Evolutionary conservation across 2,888 invertebrate species (phyloP).

Genomic region (Girardia tigrina): DNA sequence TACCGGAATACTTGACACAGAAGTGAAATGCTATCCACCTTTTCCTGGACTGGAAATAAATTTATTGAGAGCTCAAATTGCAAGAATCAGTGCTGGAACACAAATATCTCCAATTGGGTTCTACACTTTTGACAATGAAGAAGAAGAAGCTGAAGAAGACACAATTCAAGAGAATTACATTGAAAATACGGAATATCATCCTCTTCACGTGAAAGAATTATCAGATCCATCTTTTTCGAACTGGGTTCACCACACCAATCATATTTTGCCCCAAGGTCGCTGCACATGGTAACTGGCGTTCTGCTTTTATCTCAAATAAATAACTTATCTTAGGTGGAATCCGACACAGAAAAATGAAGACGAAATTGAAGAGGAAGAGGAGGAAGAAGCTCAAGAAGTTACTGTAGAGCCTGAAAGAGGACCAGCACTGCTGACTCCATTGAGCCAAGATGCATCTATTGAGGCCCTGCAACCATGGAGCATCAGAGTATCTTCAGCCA

Average conservation of each 20-base stretch:
- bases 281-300: neutral
- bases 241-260: slow-evolving; percentile 66
- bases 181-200: slow-evolving; percentile 59
- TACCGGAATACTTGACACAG: slow-evolving; percentile 60
- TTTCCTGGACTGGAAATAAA: slow-evolving; percentile 68
- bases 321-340: slow-evolving; percentile 27
- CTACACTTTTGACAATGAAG: slow-evolving; percentile 54
- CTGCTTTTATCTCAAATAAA: neutral
- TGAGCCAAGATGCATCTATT: slow-evolving; percentile 56
- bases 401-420: slow-evolving; percentile 56
- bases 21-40: slow-evolving; percentile 60
- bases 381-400: slow-evolving; percentile 46
- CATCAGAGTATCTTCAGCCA: slow-evolving; percentile 54
- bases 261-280: slow-evolving; percentile 56
- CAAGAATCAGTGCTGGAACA: slow-evolving; percentile 55
- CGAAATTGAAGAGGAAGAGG: slow-evolving; percentile 52
- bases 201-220: slow-evolving; percentile 58
- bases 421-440: slow-evolving; percentile 58
- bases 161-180: slow-evolving; percentile 33
- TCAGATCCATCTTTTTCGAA: slow-evolving; percentile 55
- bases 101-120: slow-evolving; percentile 44
- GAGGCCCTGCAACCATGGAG: slow-evolving; percentile 61
- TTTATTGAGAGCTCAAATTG: slow-evolving; percentile 65
- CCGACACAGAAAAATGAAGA: slow-evolving; percentile 38
- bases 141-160: slow-evolving; percentile 42